A percentile compares a stretch with the other conserved stretches of the same genome.
These are phyloP conservation scores for Polydrusus pterygomalis DNA, from an alignment of 2,888 invertebrate genomes.

Conservation along the genomic window DNA sequence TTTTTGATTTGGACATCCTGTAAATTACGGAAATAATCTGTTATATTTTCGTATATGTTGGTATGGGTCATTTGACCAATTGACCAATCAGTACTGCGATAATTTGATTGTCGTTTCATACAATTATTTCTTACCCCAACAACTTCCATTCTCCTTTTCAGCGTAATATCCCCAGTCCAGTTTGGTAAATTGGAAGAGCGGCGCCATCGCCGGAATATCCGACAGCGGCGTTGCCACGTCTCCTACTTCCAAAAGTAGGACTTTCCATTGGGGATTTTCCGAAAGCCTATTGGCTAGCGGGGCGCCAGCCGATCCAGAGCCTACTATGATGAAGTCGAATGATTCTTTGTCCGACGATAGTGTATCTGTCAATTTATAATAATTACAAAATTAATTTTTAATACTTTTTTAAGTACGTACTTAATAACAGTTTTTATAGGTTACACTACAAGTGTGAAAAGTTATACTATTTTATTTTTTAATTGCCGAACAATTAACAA, in stretches of 20 bases:
- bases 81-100: too few relatives aligned
- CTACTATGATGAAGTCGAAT: slow-evolving; percentile 82
- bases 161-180: slow-evolving; percentile 79
- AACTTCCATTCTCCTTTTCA: slow-evolving; percentile 72
- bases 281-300: slow-evolving; percentile 82
- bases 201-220: slow-evolving; percentile 74
- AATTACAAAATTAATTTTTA: too few relatives aligned
- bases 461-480: too few relatives aligned
- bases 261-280: slow-evolving; percentile 77
- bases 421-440: too few relatives aligned
- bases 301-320: slow-evolving; percentile 83
- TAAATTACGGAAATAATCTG: slow-evolving; percentile 9
- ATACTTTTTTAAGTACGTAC: too few relatives aligned
- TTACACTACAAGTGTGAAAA: too few relatives aligned
- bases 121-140: slow-evolving; percentile 43
- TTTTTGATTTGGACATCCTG: slow-evolving; percentile 69
- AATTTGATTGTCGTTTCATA: too few relatives aligned
- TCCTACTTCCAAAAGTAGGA: slow-evolving; percentile 81
- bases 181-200: slow-evolving; percentile 75
- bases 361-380: slow-evolving; percentile 26
- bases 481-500: too few relatives aligned
- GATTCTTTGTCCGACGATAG: slow-evolving; percentile 56
- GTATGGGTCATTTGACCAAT: too few relatives aligned
- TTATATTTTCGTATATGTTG: too few relatives aligned
- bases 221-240: slow-evolving; percentile 73